Conservation (phyloP, 2,113 vertebrate species). For the Conger conger region DNA sequence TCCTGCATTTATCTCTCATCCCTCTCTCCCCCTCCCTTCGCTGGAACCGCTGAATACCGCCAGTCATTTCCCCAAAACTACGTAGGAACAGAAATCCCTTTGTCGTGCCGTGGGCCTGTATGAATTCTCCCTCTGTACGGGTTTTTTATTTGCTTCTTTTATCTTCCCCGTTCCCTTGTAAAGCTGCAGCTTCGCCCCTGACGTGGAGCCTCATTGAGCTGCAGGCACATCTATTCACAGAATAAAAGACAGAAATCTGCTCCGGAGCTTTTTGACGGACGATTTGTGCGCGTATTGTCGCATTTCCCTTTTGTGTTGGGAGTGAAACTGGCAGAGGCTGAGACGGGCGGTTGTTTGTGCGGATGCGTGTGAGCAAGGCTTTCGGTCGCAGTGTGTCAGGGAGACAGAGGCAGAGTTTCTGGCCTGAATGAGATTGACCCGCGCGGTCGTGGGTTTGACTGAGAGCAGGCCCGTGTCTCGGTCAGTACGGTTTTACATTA, state of each 20-base stretch:
- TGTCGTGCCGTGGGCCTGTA: constrained; percentile 43
- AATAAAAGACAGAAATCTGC: constrained; percentile 28
- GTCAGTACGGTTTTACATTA: neutral
- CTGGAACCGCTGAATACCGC: constrained; percentile 50
- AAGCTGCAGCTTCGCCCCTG: constrained; percentile 48
- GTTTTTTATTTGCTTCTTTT: constrained; percentile 43
- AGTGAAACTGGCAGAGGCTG: neutral
- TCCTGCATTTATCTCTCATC: constrained; percentile 7
- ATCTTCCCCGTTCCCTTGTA: constrained; percentile 50
- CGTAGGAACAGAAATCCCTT: constrained; percentile 58
- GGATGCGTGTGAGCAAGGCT: neutral
- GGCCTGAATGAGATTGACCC: neutral
- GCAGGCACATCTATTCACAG: constrained; percentile 44
- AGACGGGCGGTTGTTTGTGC: neutral
- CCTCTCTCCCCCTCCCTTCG: constrained; percentile 26
- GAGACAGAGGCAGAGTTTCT: no score
- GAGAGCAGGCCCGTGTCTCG: neutral
- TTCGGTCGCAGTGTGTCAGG: no score
- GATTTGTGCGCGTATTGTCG: neutral
- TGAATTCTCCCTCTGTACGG: constrained; percentile 45
- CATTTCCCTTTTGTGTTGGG: neutral
- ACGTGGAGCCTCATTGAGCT: constrained; percentile 42
- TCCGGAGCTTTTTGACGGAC: constrained; percentile 18
- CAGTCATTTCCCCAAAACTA: constrained; percentile 54
- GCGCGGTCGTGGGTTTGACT: neutral